Evolutionary conservation across 2,113 vertebrate genomes (phyloP).

Genomic region (Dromiciops gliroides): DNA sequence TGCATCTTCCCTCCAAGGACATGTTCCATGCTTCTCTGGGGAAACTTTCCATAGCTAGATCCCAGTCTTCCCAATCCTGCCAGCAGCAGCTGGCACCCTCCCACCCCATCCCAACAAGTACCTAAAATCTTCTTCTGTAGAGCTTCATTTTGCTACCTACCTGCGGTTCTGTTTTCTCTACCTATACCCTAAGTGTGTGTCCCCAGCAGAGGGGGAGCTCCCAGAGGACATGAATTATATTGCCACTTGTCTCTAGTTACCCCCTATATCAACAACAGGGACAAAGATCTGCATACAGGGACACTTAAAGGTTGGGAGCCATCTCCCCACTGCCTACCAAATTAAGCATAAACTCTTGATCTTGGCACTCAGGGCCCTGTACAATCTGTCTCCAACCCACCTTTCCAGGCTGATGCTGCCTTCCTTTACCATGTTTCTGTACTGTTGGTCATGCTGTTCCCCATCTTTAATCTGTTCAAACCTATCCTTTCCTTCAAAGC

Average conservation of each 20-base stretch:
- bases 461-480: neutral
- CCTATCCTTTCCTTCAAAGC: neutral
- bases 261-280: neutral
- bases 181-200: neutral
- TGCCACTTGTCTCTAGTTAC: neutral
- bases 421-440: neutral
- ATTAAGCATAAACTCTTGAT: neutral
- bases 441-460: neutral
- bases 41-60: neutral
- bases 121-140: neutral
- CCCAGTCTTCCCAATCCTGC: neutral
- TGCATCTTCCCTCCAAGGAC: neutral
- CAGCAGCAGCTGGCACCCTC: neutral
- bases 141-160: neutral
- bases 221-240: neutral
- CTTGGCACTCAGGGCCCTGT: neutral
- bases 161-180: neutral
- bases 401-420: neutral
- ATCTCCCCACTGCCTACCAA: neutral
- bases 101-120: neutral
- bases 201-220: neutral
- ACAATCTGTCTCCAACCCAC: neutral
- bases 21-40: neutral
- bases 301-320: neutral
- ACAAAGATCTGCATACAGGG: neutral